Base-by-base conservation (phyloP, 2,797 vertebrate genomes). In the Spinus pinus region DNA sequence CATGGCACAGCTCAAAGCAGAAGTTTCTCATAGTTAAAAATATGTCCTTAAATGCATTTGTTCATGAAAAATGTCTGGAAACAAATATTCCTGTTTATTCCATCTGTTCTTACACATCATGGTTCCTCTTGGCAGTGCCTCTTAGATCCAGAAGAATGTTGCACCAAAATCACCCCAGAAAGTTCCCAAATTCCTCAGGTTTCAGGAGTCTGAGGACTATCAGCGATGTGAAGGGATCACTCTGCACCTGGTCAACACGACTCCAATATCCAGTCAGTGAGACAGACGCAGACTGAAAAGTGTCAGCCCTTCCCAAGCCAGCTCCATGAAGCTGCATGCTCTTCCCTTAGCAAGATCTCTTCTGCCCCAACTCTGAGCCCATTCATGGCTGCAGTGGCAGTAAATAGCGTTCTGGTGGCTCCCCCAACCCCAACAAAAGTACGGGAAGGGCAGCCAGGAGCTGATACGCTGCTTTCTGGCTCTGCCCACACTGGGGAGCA, bases 231-330 rank as follows among this genome's bases (percentile, higher is more conserved):
- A 92, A 57, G 47, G n/a, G 37, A 65, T 96, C 95, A 95, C 87
- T 96, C 22, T 0, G 11, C 93, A 91, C 75, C 85, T 56, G 64
- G 78, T 86, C 83, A 57, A 3, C 8, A 25, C 50, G 31, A 56
- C 58, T 92, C 46, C 87, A 62, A 54, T 74, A 82, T 67, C 93
- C 5, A 2, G 17, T 69, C 44, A 44, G 81, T 0, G 31, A 24
- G 8, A 44, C 72, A 58, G 60, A 79, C 82, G 90, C n/a, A 56
- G 94, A 95, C 19, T 89, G 89, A 95, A 80, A 91, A 77, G 60
- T 14, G 1, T 90, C 94, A 94, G 83, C 90, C 39, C 85, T 31
- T 93, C 79, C 30, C 39, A 58, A 67, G 82, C 79, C 73, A 65
- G 41, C 22, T 17, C 57, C 58, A 4, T 21, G 72, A 42, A 69